Evolutionary conservation across 2,113 vertebrate species (phyloP), one percentile per base, ranked within the genome.

Genomic region (Mohoua ochrocephala): DNA sequence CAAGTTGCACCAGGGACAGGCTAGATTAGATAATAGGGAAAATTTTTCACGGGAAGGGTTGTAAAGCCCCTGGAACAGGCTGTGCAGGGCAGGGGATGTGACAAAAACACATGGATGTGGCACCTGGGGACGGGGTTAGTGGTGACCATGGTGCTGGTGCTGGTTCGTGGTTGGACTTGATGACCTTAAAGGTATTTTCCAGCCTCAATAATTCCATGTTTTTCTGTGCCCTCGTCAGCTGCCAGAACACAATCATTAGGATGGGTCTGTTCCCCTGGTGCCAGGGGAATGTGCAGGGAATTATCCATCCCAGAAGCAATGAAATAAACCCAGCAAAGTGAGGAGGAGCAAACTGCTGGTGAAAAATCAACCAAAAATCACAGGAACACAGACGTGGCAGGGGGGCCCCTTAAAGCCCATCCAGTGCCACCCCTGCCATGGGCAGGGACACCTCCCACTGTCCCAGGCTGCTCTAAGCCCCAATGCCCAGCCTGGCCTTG

Each of bases 221-320:
- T 9, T 37, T 44, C 44, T 16, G 23, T 89, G 28, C 52, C 33
- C 44, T 59, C 41, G 47, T 30, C 42, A 64, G 47, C 39, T 44
- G 42, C 22, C 11, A 53, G 35, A 77, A 16, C 12, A 69, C 37
- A 44, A 30, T 9, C 15, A 22, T 31, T 15, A 33, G 59, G 41
- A 26, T 23, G 19, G 15, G 21, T 77, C 20, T 53, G 22, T 54
- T 56, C 11, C 15, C 31, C 13, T 0, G 0, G 24, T 47, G 35
- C 30, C 30, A 54, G 31, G 5, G 50, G 17, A 33, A 47, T 4
- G 12, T 24, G 42, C 39, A 50, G 30, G n/a, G 52, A 52, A 61
- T 65, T 7, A 13, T 57, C 45, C 41, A 20, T 50, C 39, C n/a
- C 24, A 70, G 47, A 31, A 67, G 39, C 22, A 41, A 53, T 41